These are phyloP conservation scores for Lerista edwardsae DNA, from an alignment of 2,797 vertebrate genomes.

Conservation along the genomic window DNA sequence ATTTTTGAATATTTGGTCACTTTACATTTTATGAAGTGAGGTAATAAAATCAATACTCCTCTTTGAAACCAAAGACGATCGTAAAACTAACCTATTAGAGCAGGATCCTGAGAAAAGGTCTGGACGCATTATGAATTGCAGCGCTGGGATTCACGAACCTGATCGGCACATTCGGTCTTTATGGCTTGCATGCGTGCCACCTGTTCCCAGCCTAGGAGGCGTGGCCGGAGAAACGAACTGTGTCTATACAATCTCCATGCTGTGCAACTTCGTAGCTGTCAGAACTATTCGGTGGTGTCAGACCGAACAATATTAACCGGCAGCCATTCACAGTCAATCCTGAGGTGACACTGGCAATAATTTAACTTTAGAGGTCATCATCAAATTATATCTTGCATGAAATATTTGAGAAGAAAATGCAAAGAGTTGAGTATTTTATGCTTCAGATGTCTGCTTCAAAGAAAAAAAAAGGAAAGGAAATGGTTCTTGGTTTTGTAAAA, in stretches of 20 bases:
- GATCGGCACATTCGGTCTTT: not conserved
- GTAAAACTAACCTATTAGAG: not conserved
- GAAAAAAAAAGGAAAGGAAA: not conserved
- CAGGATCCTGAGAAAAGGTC: not conserved
- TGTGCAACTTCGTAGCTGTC: not conserved
- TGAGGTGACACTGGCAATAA: not conserved
- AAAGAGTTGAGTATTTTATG: not conserved
- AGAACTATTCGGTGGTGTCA: not conserved
- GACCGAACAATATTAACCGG: not conserved
- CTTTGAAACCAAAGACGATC: not conserved
- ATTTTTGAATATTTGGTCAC: not conserved
- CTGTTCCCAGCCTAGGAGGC: not conserved
- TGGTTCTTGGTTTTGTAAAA: not conserved
- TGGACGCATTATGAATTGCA: not conserved
- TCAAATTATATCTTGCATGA: slow-evolving; percentile 11
- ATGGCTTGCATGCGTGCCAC: not conserved
- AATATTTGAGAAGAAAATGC: slow-evolving; percentile 16
- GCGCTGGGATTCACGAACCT: not conserved
- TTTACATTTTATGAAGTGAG: not conserved
- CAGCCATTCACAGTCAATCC: not conserved
- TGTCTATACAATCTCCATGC: not conserved
- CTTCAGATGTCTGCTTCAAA: not conserved
- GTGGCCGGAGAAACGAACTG: not conserved
- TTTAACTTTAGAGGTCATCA: slow-evolving; percentile 8
- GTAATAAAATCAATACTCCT: not conserved